Base-by-base conservation (phyloP, 2,113 vertebrate species). In the Gobius niger region DNA sequence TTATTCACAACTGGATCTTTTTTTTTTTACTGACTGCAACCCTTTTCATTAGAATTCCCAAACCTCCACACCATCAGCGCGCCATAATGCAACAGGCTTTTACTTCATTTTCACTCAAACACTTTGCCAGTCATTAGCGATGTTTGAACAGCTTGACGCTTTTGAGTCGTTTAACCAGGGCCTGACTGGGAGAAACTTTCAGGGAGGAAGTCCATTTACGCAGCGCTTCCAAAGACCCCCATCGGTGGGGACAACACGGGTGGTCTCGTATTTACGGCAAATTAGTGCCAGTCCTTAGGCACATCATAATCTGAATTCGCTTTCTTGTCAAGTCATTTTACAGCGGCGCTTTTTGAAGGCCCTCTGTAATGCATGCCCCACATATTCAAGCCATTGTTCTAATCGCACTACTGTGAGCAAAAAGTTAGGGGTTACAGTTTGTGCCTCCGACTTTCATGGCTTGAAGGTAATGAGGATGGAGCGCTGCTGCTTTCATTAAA, bases 71-170 rank as follows among this genome's bases (percentile, higher is more conserved):
- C 54, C 73, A 69, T 57, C 44, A 78, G 47, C 0, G 40, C 63
- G 44, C 47, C 56, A 47, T 61, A 71, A 63, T 65, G 67, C 54
- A 80, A 64, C 47, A 71, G 15, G 59, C 63, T 47, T 51, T 71
- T 60, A 62, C 64, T 65, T 49, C 44, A 24, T 76, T 81, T 83
- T 68, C 42, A 54, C 44, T 69, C 46, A n/a, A 73, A 68, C 60
- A 42, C 65, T 63, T 78, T 72, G 18, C 0, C 40, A 4, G 61
- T 72, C 70, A 70, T 76, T 82, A 67, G 54, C 18, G 54, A 47
- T 68, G 34, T 72, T 74, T 78, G 70, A 75, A 77, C 66, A 72
- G 65, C 49, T 77, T 76, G 67, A 57, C 19, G 41, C 67, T 80
- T 68, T 70, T 52, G 40, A 76, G 52, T 24, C 46, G 19, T 47